phyloP scores from a whole-genome alignment of 2,113 vertebrate genomes.

The Cepphus grylle region DNA sequence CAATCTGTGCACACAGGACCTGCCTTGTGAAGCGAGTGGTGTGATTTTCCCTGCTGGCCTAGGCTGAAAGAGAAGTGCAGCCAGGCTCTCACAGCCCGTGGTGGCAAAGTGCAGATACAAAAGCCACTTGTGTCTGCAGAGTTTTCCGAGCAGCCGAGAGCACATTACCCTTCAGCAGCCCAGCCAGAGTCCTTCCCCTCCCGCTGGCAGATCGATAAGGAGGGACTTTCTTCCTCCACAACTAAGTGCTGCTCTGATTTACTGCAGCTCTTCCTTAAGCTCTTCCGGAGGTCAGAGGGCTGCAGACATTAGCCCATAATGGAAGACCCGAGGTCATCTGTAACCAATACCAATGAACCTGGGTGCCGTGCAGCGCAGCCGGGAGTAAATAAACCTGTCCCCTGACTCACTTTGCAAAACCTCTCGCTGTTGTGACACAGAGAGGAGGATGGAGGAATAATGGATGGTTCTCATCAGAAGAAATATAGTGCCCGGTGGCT shows the following conservation, averaged over 20 bases:
- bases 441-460: constrained; percentile 29
- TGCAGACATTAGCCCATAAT: constrained; percentile 65
- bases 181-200: background rate
- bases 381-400: constrained; percentile 49
- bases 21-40: background rate
- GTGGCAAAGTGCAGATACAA: background rate
- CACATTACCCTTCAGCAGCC: background rate
- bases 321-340: constrained; percentile 60
- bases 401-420: constrained; percentile 1
- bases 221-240: background rate
- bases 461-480: constrained; percentile 20
- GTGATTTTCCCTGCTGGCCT: background rate
- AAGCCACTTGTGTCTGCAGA: background rate
- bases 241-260: constrained; percentile 64
- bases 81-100: background rate
- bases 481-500: constrained; percentile 41
- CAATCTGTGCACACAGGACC: background rate
- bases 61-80: background rate
- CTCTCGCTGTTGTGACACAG: background rate
- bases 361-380: background rate
- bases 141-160: background rate
- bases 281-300: constrained; percentile 79
- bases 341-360: constrained; percentile 11
- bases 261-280: constrained; percentile 71
- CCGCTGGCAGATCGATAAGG: constrained; percentile 49